These are phyloP conservation scores for Nomada fucata DNA, from an alignment of 2,888 invertebrate species.

Conservation along the genomic window DNA sequence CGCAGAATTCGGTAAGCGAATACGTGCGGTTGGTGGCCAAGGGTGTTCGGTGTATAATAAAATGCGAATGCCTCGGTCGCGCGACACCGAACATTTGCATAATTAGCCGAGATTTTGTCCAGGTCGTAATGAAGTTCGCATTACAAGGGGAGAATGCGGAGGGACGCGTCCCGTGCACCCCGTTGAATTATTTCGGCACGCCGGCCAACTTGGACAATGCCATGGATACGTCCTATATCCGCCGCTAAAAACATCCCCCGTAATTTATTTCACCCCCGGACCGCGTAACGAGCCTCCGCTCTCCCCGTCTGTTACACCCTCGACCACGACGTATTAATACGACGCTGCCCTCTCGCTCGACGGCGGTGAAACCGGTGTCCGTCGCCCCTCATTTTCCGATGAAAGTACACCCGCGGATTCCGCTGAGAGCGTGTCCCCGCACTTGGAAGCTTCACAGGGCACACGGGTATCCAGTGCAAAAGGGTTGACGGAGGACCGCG, in stretches of 20 bases:
- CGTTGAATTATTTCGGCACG: constrained; percentile 60
- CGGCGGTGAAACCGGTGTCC: not conserved
- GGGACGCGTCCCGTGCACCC: constrained; percentile 42
- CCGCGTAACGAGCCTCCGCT: constrained; percentile 4
- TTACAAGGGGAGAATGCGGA: constrained; percentile 58
- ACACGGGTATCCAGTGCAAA: not conserved
- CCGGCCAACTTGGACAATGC: constrained; percentile 14
- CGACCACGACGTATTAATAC: constrained; percentile 12
- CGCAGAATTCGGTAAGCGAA: not conserved
- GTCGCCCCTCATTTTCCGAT: constrained; percentile 13
- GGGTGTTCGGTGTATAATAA: constrained; percentile 31
- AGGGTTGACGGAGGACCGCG: constrained; percentile 3
- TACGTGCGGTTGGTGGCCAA: not conserved
- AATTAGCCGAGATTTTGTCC: constrained; percentile 66
- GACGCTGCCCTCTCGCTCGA: not conserved
- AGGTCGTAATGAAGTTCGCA: constrained; percentile 58
- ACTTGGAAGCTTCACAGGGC: not conserved
- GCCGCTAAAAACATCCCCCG: constrained; percentile 35
- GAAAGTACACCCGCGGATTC: not conserved
- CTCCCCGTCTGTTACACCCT: not conserved
- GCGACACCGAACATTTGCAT: constrained; percentile 60
- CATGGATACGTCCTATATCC: constrained; percentile 28
- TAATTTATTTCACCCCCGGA: constrained; percentile 45
- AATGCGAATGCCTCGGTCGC: constrained; percentile 51
- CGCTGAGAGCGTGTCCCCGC: constrained; percentile 2